These are phyloP conservation scores for Lasioglossum pauxillum DNA, from an alignment of 2,888 invertebrate genomes.

Conservation along the genomic window DNA sequence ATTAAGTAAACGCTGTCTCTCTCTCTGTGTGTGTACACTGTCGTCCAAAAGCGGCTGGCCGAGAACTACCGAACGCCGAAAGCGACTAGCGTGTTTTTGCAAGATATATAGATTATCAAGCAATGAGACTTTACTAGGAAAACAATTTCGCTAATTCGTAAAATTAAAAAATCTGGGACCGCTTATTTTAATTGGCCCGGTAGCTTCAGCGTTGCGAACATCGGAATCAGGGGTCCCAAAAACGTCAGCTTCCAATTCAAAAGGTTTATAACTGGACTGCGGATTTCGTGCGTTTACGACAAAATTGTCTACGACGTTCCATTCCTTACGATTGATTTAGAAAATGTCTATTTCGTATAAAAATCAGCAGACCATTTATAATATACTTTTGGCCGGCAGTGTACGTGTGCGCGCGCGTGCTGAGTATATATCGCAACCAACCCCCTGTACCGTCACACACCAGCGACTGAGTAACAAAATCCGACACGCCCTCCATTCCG, in stretches of 20 bases:
- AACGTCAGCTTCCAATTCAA: background rate
- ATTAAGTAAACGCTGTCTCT: constrained; percentile 3
- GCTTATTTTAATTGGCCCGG: background rate
- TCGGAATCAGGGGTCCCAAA: background rate
- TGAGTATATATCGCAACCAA: constrained; percentile 22
- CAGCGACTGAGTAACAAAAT: constrained; percentile 1
- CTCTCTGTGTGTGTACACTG: background rate
- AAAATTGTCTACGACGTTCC: background rate
- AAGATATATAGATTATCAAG: background rate
- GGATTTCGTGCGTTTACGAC: background rate
- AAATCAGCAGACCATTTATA: background rate
- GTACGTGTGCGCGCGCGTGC: background rate
- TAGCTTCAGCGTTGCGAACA: background rate
- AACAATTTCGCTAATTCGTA: background rate
- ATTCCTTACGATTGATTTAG: background rate
- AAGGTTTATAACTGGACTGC: background rate
- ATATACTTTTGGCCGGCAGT: background rate
- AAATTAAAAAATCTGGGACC: background rate
- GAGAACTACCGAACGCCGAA: background rate
- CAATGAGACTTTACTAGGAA: background rate
- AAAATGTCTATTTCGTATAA: background rate
- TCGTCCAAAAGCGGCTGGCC: background rate
- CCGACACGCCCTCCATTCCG: constrained; percentile 10
- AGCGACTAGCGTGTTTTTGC: background rate
- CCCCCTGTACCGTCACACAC: background rate